phyloP scores from a whole-genome alignment of 2,888 invertebrate species.

The Drosophila atroscutellata region DNA sequence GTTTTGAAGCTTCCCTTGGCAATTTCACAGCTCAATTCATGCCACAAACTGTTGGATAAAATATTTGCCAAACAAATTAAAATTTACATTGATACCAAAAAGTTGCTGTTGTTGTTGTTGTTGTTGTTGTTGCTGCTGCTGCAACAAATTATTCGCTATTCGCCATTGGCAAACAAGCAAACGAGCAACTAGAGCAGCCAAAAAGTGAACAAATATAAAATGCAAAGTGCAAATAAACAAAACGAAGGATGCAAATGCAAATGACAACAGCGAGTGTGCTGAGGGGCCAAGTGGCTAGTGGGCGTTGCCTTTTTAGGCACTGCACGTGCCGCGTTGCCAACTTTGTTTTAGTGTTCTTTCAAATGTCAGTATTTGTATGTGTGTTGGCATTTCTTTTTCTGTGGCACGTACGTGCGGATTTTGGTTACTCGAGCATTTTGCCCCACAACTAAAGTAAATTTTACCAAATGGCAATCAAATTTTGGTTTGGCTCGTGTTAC shows the following conservation, averaged over 20 bases:
- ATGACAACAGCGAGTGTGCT: conserved; percentile 11
- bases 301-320: conserved; percentile 38
- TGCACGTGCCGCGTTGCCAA: conserved; percentile 52
- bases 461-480: conserved; percentile 65
- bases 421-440: conserved; percentile 39
- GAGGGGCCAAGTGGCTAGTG: background rate
- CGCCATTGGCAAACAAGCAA: conserved; percentile 55
- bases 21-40: conserved; percentile 65
- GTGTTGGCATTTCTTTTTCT: conserved; percentile 10
- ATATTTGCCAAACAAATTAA: conserved; percentile 79
- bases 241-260: conserved; percentile 48
- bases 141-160: conserved; percentile 69
- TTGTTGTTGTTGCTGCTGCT: conserved; percentile 35
- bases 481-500: conserved; percentile 32
- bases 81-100: conserved; percentile 76
- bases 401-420: conserved; percentile 48
- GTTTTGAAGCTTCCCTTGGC: conserved; percentile 24
- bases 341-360: conserved; percentile 25
- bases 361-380: conserved; percentile 5
- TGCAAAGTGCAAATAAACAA: conserved; percentile 71
- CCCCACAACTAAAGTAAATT: conserved; percentile 45
- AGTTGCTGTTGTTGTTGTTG: conserved; percentile 34
- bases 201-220: conserved; percentile 71
- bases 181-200: conserved; percentile 25
- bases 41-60: conserved; percentile 60